Evolutionary conservation across 2,888 invertebrate species (phyloP), one percentile per base, ranked within the genome.

Genomic region (Boloria selene): DNA sequence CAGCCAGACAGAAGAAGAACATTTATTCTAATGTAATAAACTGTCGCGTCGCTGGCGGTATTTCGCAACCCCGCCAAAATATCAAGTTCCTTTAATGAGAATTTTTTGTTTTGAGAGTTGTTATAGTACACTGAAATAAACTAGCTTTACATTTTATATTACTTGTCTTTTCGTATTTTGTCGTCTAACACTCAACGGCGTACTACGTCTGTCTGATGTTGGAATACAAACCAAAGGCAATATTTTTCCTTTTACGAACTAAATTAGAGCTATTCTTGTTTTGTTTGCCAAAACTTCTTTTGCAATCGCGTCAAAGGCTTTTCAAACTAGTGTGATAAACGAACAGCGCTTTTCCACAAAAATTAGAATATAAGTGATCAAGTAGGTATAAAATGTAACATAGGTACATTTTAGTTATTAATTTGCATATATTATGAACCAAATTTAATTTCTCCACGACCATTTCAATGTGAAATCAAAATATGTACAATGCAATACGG

Each of bases 1-100:
- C 64, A 63, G 61, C 62, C 68, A 65, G 70, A 72, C 64, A 66
- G 67, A 64, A 68, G 68, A 64, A 70, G 60, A 68, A 64, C 67
- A 70, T 70, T 72, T 67, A 58, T 67, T 65, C 60, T 59, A 22
- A n/a, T 58, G 68, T 68, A 68, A 72, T 72, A 68, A 72, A 72
- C 63, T 65, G 71, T 70, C 68, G 62, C 70, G 70, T 65, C 70
- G 62, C 64, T 44, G 53, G 26, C 55, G 55, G 45, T 44, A 42
- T 53, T 54, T 44, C 17, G 62, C 56, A 18, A 50, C 52, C 22
- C 44, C 52, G 63, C 18, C 56, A 54, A 66, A 63, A 69, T 56
- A 53, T 63, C 38, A 18, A 69, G 47, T 60, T 66, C 56, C 63
- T 53, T 63, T 68, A 68, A 68, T 68, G 62, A 65, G 59, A 58